These are phyloP conservation scores for Himalopsyche phryganea DNA, from an alignment of 1,140 invertebrate species.

Conservation along the genomic window DNA sequence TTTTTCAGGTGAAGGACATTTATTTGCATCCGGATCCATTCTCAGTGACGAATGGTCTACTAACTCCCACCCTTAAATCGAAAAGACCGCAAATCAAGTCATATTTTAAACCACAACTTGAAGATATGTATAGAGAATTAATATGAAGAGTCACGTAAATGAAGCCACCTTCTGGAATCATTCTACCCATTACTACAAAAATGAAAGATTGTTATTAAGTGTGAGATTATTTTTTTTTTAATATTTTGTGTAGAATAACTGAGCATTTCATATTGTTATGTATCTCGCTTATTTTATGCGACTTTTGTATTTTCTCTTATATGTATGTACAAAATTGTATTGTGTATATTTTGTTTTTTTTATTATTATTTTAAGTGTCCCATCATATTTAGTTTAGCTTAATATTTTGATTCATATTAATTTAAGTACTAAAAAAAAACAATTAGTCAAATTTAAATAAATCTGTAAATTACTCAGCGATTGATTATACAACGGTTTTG, in stretches of 20 bases:
- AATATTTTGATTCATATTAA: no score
- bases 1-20: constrained; percentile 86
- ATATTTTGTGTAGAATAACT: background rate
- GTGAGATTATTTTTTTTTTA: constrained; percentile 8
- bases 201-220: background rate
- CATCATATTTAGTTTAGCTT: no score
- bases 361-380: no score
- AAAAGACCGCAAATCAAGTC: constrained; percentile 87
- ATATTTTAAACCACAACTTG: constrained; percentile 86
- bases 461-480: no score
- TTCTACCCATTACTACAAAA: background rate
- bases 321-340: no score
- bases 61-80: constrained; percentile 95
- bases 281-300: background rate
- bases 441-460: no score
- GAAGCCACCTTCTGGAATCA: background rate
- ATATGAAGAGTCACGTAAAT: constrained; percentile 16
- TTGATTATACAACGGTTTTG: no score
- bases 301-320: no score
- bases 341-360: no score
- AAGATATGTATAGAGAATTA: constrained; percentile 78
- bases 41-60: constrained; percentile 92
- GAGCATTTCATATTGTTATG: background rate
- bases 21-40: constrained; percentile 92
- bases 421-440: no score